Evolutionary conservation across 2,113 vertebrate genomes (phyloP).

Genomic region (Dipodomys stephensi): DNA sequence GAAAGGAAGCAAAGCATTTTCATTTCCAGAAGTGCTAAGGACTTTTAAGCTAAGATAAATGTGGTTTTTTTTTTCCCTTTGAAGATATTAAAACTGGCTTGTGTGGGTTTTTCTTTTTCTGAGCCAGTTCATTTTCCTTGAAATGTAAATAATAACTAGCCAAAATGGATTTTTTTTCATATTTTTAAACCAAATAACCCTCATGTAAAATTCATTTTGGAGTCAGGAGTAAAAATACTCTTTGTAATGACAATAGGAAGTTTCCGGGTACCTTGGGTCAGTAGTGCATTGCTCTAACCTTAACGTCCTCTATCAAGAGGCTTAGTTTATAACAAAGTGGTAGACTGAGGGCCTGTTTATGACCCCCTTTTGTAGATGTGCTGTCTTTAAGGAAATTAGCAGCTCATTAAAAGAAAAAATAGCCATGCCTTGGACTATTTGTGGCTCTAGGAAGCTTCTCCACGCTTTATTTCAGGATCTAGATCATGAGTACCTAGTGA

Average conservation of each 20-base stretch:
- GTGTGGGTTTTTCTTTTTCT: constrained; percentile 12
- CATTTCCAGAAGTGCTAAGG: constrained; percentile 11
- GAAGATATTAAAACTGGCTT: not conserved
- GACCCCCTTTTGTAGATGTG: not conserved
- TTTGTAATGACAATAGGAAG: not conserved
- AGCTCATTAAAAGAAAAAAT: not conserved
- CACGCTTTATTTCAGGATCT: not conserved
- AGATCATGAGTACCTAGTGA: not conserved
- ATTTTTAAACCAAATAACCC: not conserved
- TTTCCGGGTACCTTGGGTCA: not conserved
- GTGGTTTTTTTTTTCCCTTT: not conserved
- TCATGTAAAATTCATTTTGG: constrained; percentile 31
- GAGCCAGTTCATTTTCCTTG: not conserved
- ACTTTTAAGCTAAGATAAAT: not conserved
- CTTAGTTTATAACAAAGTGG: not conserved
- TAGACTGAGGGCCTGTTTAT: not conserved
- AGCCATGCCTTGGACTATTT: not conserved
- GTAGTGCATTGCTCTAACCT: not conserved
- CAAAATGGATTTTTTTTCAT: constrained; percentile 30
- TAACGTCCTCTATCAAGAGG: not conserved
- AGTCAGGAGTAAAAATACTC: not conserved
- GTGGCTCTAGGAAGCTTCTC: constrained; percentile 23
- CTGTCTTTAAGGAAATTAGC: constrained; percentile 15
- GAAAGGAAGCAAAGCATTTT: constrained; percentile 38
- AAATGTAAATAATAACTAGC: not conserved